phyloP scores from a whole-genome alignment of 2,113 vertebrate species.

The Pheucticus melanocephalus region DNA sequence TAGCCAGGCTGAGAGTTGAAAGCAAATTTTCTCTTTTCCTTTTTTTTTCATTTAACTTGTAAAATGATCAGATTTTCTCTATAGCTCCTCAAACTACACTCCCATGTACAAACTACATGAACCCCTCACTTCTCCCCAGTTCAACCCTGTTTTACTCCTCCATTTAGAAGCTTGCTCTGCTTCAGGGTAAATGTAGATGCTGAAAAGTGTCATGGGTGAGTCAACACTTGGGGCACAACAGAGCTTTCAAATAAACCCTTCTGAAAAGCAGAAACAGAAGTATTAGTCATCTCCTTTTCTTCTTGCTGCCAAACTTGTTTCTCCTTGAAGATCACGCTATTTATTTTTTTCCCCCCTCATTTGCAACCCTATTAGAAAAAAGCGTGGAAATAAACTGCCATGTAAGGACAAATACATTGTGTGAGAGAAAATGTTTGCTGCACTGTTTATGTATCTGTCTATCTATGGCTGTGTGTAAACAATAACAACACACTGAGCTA shows the following conservation, averaged over 20 bases:
- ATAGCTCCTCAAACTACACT: not conserved
- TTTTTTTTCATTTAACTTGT: not conserved
- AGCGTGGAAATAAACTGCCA: not conserved
- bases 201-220: not conserved
- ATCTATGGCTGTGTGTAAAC: not conserved
- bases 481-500: not conserved
- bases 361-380: not conserved
- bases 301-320: conserved; percentile 6
- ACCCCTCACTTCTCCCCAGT: not conserved
- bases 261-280: conserved; percentile 35
- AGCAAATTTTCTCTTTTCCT: not conserved
- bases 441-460: not conserved
- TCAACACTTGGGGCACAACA: not conserved
- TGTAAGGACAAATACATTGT: not conserved
- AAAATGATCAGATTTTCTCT: not conserved
- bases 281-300: conserved; percentile 26
- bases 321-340: not conserved
- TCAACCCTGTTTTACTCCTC: not conserved
- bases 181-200: not conserved
- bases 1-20: not conserved
- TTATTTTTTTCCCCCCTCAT: not conserved
- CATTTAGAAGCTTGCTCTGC: not conserved
- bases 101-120: not conserved
- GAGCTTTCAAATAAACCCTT: conserved; percentile 27
- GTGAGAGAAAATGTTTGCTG: not conserved